phyloP scores from a whole-genome alignment of 2,888 invertebrate genomes.

The Lochmaea capreae region DNA sequence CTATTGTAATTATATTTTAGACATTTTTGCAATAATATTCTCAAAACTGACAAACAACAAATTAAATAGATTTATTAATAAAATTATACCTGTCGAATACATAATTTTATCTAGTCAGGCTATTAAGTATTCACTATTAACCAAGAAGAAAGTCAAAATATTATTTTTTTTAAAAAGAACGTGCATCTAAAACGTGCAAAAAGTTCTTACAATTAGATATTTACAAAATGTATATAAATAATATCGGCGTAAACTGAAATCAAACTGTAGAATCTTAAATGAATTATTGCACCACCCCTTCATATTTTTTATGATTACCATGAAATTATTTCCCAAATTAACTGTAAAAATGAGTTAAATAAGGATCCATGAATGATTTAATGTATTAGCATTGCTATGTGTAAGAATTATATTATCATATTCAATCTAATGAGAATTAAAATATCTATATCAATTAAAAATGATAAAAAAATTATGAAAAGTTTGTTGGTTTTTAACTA shows the following conservation, averaged over 20 bases:
- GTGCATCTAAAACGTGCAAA: slow-evolving; percentile 8
- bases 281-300: neutral
- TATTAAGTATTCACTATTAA: neutral
- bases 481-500: too few relatives aligned
- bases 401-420: too few relatives aligned
- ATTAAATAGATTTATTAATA: neutral
- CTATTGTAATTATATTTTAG: too few relatives aligned
- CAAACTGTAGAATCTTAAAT: neutral
- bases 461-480: too few relatives aligned
- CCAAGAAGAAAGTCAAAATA: neutral
- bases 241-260: neutral
- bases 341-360: neutral
- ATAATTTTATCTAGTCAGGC: neutral
- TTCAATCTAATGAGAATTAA: too few relatives aligned
- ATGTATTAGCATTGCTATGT: too few relatives aligned
- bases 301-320: neutral
- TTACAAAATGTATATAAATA: neutral
- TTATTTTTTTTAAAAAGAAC: neutral
- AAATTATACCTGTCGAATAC: neutral
- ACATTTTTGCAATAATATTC: too few relatives aligned
- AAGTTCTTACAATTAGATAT: neutral
- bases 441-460: too few relatives aligned
- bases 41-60: too few relatives aligned
- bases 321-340: neutral
- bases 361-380: neutral